These are phyloP conservation scores for Phymatocera aterrima DNA, from an alignment of 2,888 invertebrate genomes.

Conservation along the genomic window DNA sequence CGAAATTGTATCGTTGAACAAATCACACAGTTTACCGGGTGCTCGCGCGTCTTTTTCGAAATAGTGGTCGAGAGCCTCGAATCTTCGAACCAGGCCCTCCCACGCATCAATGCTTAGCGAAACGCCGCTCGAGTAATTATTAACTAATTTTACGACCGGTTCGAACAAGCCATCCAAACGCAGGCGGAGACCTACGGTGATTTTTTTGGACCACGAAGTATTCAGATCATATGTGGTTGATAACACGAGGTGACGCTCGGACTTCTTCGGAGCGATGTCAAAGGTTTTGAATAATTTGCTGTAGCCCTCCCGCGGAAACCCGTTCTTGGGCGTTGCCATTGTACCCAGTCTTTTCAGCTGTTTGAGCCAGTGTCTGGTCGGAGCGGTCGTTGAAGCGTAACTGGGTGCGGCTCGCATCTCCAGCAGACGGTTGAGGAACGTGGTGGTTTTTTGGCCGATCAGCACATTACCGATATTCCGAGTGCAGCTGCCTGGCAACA, in stretches of 20 bases:
- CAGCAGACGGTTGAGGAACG: too few species aligned
- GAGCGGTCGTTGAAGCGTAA: too few species aligned
- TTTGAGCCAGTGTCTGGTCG: too few species aligned
- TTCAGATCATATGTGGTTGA: background rate
- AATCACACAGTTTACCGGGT: background rate
- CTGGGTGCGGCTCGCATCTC: too few species aligned
- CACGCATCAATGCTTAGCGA: background rate
- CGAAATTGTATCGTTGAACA: background rate
- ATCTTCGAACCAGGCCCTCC: background rate
- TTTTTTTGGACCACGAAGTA: background rate
- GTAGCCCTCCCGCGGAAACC: background rate
- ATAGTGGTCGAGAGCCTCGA: background rate
- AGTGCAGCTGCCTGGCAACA: too few species aligned
- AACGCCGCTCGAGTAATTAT: background rate
- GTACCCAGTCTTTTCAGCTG: background rate
- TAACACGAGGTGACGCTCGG: background rate
- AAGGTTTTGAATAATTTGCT: background rate
- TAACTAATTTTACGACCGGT: background rate
- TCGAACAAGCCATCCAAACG: background rate
- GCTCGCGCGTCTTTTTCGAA: background rate
- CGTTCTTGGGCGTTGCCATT: background rate
- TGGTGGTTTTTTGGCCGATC: too few species aligned
- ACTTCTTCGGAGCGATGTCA: background rate
- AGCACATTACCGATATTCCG: too few species aligned
- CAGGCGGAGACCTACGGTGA: background rate